Conservation (phyloP, 2,113 vertebrate species). For the Semnornis frantzii region DNA sequence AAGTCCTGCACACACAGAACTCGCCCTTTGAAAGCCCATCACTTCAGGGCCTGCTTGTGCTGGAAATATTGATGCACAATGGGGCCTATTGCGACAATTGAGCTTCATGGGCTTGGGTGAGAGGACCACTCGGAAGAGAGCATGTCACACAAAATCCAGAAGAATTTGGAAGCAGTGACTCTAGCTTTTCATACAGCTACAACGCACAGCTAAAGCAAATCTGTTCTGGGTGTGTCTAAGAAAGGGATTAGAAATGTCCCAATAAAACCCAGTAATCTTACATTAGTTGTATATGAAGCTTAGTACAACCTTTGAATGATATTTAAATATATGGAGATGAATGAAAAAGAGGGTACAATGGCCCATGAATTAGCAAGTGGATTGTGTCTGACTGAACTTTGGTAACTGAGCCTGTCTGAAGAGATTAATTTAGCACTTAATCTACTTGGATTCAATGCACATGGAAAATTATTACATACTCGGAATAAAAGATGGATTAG, state of each 20-base stretch:
- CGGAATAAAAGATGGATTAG: conserved; percentile 1
- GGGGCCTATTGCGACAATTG: not conserved
- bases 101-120: not conserved
- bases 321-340: not conserved
- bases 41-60: not conserved
- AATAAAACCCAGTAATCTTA: not conserved
- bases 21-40: not conserved
- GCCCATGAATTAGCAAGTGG: not conserved
- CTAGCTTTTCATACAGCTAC: not conserved
- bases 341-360: not conserved
- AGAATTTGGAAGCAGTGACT: not conserved
- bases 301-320: not conserved
- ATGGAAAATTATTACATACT: not conserved
- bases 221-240: not conserved
- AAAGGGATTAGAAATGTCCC: not conserved
- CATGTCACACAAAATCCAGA: not conserved
- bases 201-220: not conserved
- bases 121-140: not conserved
- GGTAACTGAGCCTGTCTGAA: not conserved
- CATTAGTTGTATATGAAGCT: not conserved
- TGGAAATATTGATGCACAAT: not conserved
- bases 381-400: not conserved
- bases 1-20: not conserved
- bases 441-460: not conserved
- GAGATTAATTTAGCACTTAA: not conserved